These are phyloP conservation scores for Brachycybe producta DNA, from an alignment of 2,888 invertebrate species.

Conservation along the genomic window DNA sequence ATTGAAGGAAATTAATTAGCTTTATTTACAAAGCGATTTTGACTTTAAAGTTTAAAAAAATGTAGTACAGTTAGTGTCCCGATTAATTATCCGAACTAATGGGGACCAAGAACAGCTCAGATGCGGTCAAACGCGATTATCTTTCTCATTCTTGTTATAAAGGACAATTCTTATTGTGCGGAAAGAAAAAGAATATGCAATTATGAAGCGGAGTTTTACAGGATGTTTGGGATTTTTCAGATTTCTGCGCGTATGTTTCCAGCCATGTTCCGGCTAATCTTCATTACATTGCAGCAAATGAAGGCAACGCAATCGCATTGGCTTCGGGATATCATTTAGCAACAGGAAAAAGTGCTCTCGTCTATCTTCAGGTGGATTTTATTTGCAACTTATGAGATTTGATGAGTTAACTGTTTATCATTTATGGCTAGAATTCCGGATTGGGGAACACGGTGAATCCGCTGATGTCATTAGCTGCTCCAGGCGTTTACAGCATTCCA, in stretches of 20 bases:
- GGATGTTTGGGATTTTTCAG: too few relatives aligned
- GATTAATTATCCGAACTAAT: too few relatives aligned
- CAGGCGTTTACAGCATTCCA: slow-evolving; percentile 36
- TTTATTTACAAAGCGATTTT: too few relatives aligned
- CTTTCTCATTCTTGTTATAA: too few relatives aligned
- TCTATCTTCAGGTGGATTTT: slow-evolving; percentile 38
- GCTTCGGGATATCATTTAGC: slow-evolving; percentile 37
- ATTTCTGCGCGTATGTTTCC: slow-evolving; percentile 38
- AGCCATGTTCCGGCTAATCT: slow-evolving; percentile 29
- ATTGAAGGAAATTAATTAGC: too few relatives aligned
- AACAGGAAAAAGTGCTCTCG: slow-evolving; percentile 34
- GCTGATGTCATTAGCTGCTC: slow-evolving; percentile 36
- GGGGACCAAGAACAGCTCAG: too few relatives aligned
- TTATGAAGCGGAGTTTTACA: too few relatives aligned
- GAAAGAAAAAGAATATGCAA: too few relatives aligned
- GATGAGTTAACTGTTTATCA: neutral
- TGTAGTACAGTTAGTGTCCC: too few relatives aligned
- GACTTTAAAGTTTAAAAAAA: too few relatives aligned
- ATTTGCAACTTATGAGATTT: slow-evolving; percentile 7
- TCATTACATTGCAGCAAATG: slow-evolving; percentile 37
- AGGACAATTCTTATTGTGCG: too few relatives aligned
- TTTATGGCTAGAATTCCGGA: slow-evolving; percentile 33
- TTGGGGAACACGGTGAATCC: slow-evolving; percentile 38
- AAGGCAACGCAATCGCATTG: slow-evolving; percentile 35
- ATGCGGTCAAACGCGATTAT: too few relatives aligned